Conservation (phyloP, 2,797 vertebrate genomes). For the Cyprinella venusta region DNA sequence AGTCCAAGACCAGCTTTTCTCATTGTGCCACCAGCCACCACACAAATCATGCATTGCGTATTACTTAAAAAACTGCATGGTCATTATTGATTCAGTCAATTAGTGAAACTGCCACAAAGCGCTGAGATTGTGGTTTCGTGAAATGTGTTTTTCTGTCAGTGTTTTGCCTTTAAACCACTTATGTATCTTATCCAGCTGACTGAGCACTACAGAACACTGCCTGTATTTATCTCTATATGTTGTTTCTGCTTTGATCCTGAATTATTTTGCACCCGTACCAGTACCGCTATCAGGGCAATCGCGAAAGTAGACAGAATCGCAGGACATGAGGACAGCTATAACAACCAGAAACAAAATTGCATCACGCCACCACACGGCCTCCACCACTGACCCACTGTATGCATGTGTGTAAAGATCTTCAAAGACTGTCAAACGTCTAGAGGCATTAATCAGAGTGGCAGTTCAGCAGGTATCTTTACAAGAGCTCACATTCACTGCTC, state of each 20-base stretch:
- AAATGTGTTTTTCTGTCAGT: background rate
- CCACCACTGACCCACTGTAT: constrained; percentile 48
- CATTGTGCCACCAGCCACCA: constrained; percentile 50
- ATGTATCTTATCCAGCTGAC: constrained; percentile 41
- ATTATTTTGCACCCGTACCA: constrained; percentile 41
- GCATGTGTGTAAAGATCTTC: constrained; percentile 50
- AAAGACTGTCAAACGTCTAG: constrained; percentile 48
- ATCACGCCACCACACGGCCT: constrained; percentile 41
- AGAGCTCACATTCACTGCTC: constrained; percentile 33
- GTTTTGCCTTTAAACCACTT: constrained; percentile 31
- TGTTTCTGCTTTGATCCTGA: constrained; percentile 42
- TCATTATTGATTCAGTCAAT: background rate
- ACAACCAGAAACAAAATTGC: constrained; percentile 52
- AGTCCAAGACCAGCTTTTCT: constrained; percentile 46
- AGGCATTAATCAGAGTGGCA: constrained; percentile 49
- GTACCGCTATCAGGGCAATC: constrained; percentile 46
- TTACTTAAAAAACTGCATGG: background rate
- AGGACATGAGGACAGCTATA: constrained; percentile 19
- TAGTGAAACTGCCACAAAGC: background rate
- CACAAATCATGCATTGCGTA: constrained; percentile 43
- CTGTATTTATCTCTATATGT: constrained; percentile 38
- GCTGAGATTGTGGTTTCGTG: background rate
- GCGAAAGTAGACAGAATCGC: constrained; percentile 3
- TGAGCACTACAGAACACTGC: constrained; percentile 1
- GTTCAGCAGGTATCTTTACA: constrained; percentile 37